Evolutionary conservation across 2,113 vertebrate species (phyloP).

Genomic region (Trinectes maculatus): DNA sequence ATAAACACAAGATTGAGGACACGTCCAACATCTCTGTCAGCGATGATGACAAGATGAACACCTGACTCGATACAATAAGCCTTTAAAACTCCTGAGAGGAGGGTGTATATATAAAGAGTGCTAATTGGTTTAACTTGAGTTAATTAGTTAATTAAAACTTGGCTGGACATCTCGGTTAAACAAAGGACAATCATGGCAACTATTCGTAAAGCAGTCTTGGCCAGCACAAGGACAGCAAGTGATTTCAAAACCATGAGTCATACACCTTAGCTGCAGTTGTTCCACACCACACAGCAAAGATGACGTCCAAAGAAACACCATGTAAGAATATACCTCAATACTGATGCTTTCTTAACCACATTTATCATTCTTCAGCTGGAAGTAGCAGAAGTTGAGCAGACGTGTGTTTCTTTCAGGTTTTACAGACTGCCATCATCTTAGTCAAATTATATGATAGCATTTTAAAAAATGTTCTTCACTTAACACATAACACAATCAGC

Average conservation of each 20-base stretch:
- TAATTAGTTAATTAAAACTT: slow-evolving; percentile 69
- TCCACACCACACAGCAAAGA: no score
- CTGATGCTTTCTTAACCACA: no score
- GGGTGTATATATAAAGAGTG: slow-evolving; percentile 69
- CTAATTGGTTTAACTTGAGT: slow-evolving; percentile 76
- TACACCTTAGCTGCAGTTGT: neutral
- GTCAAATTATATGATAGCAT: neutral
- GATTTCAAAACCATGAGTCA: neutral
- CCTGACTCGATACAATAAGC: slow-evolving; percentile 54
- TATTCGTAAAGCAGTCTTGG: slow-evolving; percentile 47
- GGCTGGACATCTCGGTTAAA: slow-evolving; percentile 41
- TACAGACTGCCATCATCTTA: neutral
- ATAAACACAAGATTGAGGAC: neutral
- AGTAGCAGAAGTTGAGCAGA: neutral
- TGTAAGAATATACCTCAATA: no score
- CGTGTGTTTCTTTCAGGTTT: slow-evolving; percentile 1
- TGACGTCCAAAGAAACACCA: no score
- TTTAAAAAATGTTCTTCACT: neutral
- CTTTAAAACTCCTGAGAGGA: slow-evolving; percentile 52
- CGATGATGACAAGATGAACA: neutral
- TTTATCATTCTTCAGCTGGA: no score
- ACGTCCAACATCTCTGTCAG: neutral
- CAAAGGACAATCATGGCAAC: slow-evolving; percentile 38
- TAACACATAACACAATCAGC: neutral
- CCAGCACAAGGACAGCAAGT: neutral